Conservation (phyloP, 2,888 invertebrate genomes). For the Rhagium mordax region DNA sequence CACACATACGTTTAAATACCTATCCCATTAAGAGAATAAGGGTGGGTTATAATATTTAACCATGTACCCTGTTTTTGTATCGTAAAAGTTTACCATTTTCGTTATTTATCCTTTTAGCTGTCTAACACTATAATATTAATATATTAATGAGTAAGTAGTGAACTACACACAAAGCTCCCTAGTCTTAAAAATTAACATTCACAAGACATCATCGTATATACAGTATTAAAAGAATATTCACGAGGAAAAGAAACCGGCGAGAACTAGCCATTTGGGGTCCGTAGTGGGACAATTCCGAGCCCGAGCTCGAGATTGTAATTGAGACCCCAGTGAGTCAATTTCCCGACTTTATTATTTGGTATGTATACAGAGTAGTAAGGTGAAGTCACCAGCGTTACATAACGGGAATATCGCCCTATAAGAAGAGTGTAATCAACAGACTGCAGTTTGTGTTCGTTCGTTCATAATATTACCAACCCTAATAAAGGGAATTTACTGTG, state of each 20-base stretch:
- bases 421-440: constrained; percentile 32
- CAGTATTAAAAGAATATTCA: constrained; percentile 17
- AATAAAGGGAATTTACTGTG: constrained; percentile 22
- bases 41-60: too few relatives aligned
- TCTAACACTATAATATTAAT: constrained; percentile 6
- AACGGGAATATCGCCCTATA: constrained; percentile 19
- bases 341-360: constrained; percentile 31
- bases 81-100: too few relatives aligned
- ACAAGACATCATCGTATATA: constrained; percentile 16
- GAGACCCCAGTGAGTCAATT: constrained; percentile 28
- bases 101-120: too few relatives aligned
- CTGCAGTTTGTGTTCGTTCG: constrained; percentile 31
- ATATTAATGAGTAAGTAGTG: constrained; percentile 6
- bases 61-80: too few relatives aligned
- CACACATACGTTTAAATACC: too few relatives aligned
- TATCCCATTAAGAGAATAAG: too few relatives aligned
- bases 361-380: constrained; percentile 12
- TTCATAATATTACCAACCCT: constrained; percentile 23
- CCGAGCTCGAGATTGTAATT: constrained; percentile 30
- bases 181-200: constrained; percentile 25
- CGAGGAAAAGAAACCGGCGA: constrained; percentile 28
- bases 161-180: background rate
- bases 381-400: constrained; percentile 23
- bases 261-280: constrained; percentile 21
- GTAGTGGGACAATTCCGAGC: constrained; percentile 27